Conservation (phyloP, 2,888 invertebrate species). For the Sarcophaga rosellei region DNA sequence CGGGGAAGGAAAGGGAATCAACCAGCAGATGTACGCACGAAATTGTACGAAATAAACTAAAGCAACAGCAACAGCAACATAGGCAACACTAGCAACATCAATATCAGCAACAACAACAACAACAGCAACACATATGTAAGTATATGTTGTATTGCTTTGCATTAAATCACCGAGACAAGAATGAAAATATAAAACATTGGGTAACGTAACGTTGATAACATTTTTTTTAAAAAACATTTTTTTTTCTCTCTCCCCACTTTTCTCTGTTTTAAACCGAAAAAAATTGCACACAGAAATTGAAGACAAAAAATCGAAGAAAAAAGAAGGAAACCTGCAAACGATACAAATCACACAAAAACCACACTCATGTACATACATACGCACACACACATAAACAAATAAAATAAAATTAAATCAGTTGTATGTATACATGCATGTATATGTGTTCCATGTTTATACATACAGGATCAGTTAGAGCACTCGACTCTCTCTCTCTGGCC, state of each 20-base stretch:
- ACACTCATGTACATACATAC: slow-evolving; percentile 46
- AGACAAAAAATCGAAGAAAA: neutral
- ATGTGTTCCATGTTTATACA: neutral
- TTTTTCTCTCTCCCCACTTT: neutral
- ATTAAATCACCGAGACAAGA: slow-evolving; percentile 66
- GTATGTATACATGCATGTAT: neutral
- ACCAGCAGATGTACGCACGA: slow-evolving; percentile 63
- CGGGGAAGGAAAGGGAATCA: neutral
- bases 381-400: neutral
- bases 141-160: slow-evolving; percentile 51
- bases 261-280: neutral
- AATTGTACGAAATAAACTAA: slow-evolving; percentile 45
- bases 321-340: slow-evolving; percentile 54
- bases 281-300: slow-evolving; percentile 25
- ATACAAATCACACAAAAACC: slow-evolving; percentile 68
- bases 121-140: slow-evolving; percentile 28
- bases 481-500: slow-evolving; percentile 31
- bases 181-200: slow-evolving; percentile 55
- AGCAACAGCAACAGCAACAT: slow-evolving; percentile 37
- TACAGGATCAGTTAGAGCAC: slow-evolving; percentile 25
- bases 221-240: slow-evolving; percentile 24
- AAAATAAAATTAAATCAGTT: neutral
- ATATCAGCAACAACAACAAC: slow-evolving; percentile 31
- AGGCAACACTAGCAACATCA: slow-evolving; percentile 11
- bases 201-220: slow-evolving; percentile 56